Evolutionary conservation across 2,797 vertebrate species (phyloP), one percentile per base, ranked within the genome.

Genomic region (Propithecus perrieri): DNA sequence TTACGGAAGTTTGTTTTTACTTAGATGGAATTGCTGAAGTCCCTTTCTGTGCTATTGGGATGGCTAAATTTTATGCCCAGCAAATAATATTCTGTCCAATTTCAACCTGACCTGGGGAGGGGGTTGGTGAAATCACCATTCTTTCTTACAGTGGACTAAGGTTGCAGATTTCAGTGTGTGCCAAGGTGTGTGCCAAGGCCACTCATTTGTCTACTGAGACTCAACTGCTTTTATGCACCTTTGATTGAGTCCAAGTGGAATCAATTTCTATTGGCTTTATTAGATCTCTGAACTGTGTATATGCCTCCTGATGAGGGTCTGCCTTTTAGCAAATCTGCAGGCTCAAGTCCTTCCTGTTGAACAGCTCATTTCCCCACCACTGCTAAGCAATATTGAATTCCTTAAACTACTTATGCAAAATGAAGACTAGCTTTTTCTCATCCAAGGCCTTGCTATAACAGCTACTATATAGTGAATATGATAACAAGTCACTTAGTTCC

Each of bases 1-100:
- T 69, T 43, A 93, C 3, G 20, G 30, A 78, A 84, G n/a, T 79
- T 93, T 80, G 41, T 38, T 93, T 87, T 91, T 41, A 69, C 6
- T 48, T 79, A 43, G 48, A 41, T 10, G 28, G 72, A 96, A 87
- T 84, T 53, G 48, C n/a, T 65, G 1, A 92, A 57, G 41, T 76
- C 14, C 46, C 28, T 80, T 67, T 76, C 30, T 76, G 15, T 46
- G 33, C 14, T 57, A 5, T 35, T 57, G 24, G 30, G 18, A 94
- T 38, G 61, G 38, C 28, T 57, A 30, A 7, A 80, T 61, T 48
- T 69, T 63, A 41, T 74, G 22, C 24, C 46, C 28, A 10, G 7
- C 41, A 61, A 87, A 61, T 78, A 65, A 86, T 50, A 86, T 22
- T 33, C 69, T 78, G 24, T 50, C 61, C 2, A 38, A 5, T 81